Evolutionary conservation across 2,797 vertebrate species (phyloP), one percentile per base, ranked within the genome.

Genomic region (Zenarchopterus dispar): DNA sequence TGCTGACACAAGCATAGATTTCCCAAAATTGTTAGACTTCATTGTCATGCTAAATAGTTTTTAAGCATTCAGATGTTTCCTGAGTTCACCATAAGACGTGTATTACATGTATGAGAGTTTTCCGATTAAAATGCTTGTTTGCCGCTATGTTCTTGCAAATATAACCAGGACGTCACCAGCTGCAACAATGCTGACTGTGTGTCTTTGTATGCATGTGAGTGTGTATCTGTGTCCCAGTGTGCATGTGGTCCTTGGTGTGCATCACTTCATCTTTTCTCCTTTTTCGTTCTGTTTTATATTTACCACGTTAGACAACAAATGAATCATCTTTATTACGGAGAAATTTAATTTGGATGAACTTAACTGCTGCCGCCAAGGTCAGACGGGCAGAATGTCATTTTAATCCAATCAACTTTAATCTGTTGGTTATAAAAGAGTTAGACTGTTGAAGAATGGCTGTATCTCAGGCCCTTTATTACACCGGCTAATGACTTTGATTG

Each of bases 351-450:
- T 93, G 91, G 90, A 91, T 91, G 89, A 93, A 92, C 90, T 89
- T 93, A 93, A 93, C 92, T 90, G 88, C 90, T 82, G 89, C 86
- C 82, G 89, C 89, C 93, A 93, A 94, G 93, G 93, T 94, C 94
- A 93, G 90, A 90, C 89, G 80, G 92, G 88, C 79, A 90, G 92
- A 94, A 93, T 94, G 91, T 89, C 89, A 94, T 94, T 94, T 93
- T 94, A 93, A 94, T 94, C 91, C 92, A 93, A 94, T 94, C 90
- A 93, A 91, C 89, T 94, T 92, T 92, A 93, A 94, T 94, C 91
- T 93, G 91, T 92, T 91, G 87, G 89, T 93, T 93, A 93, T 93
- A 93, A 93, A 93, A 93, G 92, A 94, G 91, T 93, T 93, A 92
- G 90, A 88, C 83, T 78, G 88, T 90, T 94, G 91, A 93, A 93